Evolutionary conservation across 2,113 vertebrate genomes (phyloP).

Genomic region (Psettodes erumei): DNA sequence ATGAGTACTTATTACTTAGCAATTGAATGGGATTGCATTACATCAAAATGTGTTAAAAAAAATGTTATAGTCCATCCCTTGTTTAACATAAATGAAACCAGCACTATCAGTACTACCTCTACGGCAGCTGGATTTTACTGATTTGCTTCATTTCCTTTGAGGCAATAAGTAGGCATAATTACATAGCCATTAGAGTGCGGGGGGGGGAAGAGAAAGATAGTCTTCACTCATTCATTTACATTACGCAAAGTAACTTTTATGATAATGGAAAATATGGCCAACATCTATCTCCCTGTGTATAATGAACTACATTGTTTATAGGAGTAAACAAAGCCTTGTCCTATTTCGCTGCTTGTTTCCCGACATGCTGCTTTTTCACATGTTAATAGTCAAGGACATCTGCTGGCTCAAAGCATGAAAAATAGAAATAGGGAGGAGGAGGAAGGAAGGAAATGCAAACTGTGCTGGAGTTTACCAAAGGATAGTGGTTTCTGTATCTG

Average conservation of each 20-base stretch:
- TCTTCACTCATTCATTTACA: conserved; percentile 64
- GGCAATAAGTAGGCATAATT: conserved; percentile 53
- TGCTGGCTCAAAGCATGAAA: conserved; percentile 27
- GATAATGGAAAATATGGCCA: conserved; percentile 57
- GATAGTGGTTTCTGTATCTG: neutral
- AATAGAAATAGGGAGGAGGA: conserved; percentile 11
- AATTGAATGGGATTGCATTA: neutral
- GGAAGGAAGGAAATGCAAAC: conserved; percentile 1
- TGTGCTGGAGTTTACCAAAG: neutral
- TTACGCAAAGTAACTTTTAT: conserved; percentile 51
- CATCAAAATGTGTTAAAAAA: neutral
- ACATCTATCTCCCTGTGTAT: conserved; percentile 41
- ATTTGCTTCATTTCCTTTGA: conserved; percentile 36
- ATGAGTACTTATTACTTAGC: neutral
- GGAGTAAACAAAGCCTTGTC: conserved; percentile 61
- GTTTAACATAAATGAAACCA: neutral
- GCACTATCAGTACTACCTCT: neutral
- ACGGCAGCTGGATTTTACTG: conserved; percentile 12
- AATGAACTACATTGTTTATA: conserved; percentile 62
- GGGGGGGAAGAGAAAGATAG: conserved; percentile 34
- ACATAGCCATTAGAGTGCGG: conserved; percentile 40
- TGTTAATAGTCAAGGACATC: conserved; percentile 51
- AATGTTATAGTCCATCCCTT: neutral
- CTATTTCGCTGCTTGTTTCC: conserved; percentile 52
- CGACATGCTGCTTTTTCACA: conserved; percentile 36